Evolutionary conservation across 2,888 invertebrate species (phyloP), one percentile per base, ranked within the genome.

Genomic region (Epinotia demarniana): DNA sequence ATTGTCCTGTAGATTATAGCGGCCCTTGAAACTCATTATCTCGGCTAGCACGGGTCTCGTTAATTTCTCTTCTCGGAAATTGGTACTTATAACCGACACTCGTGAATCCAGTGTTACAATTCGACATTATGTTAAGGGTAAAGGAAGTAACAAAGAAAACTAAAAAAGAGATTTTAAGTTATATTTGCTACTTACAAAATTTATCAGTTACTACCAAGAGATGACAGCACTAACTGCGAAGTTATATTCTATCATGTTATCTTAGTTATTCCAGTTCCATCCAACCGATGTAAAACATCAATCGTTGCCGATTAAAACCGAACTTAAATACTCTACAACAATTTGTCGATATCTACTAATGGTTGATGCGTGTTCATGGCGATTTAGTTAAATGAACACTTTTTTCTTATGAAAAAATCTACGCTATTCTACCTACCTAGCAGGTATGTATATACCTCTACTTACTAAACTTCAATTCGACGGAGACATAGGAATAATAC

Each of bases 281-380:
- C 27, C 16, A 43, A 76, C 64, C 75, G 78, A 83, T 77, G 85
- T 69, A 86, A 83, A 84, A 87, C 84, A 84, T 86, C 83, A 86
- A 86, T 84, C 79, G 81, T 79, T 79, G 79, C 87, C 85, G 85
- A 83, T 79, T 84, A 86, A 90, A 89, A 89, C 90, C 90, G 91
- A 91, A 90, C 90, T 88, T 79, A 91, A 90, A 89, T 88, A 78
- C 82, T 80, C 83, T 84, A 85, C 83, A 84, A 83, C 68, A 58
- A 74, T 69, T 69, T 43, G 16, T 39, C 53, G 53, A 70, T 60
- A 70, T 60, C n/a, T 23, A 58, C n/a, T 23, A 58, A 49, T 61
- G 12, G n/a, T 49, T 23, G 39, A 67, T 67, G 13, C 11, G 8
- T 5, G 27, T 27, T 66, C 16, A 23, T 23, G 9, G 46, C 23